phyloP scores from a whole-genome alignment of 2,888 invertebrate genomes.

The Drosophila picticornis region DNA sequence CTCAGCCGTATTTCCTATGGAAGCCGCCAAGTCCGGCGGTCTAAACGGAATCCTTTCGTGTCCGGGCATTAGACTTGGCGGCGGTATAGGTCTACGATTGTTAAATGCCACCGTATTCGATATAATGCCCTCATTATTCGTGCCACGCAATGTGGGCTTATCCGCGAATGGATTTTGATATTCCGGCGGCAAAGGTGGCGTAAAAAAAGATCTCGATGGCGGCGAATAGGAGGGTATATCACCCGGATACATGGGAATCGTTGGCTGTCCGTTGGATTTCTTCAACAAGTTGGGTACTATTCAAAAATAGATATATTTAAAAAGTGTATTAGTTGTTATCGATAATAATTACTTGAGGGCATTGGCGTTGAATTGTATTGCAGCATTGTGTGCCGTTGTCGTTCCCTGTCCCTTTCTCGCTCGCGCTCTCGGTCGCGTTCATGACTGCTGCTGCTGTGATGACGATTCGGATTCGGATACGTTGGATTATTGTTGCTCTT shows the following conservation, averaged over 20 bases:
- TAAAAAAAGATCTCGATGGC: constrained; percentile 91
- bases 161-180: constrained; percentile 95
- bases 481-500: constrained; percentile 92
- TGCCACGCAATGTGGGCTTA: constrained; percentile 93
- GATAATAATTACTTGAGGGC: constrained; percentile 78
- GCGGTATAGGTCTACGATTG: constrained; percentile 92
- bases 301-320: constrained; percentile 26
- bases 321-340: background rate
- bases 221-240: constrained; percentile 94
- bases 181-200: constrained; percentile 93
- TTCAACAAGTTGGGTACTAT: constrained; percentile 87
- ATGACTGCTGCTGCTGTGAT: constrained; percentile 84
- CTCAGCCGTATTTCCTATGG: constrained; percentile 41
- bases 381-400: constrained; percentile 76
- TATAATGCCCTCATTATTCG: constrained; percentile 87
- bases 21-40: constrained; percentile 86
- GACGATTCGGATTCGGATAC: constrained; percentile 90
- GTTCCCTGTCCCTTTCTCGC: constrained; percentile 41
- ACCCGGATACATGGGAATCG: constrained; percentile 87
- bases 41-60: constrained; percentile 94
- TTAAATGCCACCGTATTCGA: constrained; percentile 86
- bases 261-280: constrained; percentile 87
- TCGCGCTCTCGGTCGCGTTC: constrained; percentile 79
- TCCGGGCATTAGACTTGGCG: constrained; percentile 92
- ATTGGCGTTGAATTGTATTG: constrained; percentile 83